Conservation (phyloP, 2,113 vertebrate genomes). For the Dicaeum eximium region DNA sequence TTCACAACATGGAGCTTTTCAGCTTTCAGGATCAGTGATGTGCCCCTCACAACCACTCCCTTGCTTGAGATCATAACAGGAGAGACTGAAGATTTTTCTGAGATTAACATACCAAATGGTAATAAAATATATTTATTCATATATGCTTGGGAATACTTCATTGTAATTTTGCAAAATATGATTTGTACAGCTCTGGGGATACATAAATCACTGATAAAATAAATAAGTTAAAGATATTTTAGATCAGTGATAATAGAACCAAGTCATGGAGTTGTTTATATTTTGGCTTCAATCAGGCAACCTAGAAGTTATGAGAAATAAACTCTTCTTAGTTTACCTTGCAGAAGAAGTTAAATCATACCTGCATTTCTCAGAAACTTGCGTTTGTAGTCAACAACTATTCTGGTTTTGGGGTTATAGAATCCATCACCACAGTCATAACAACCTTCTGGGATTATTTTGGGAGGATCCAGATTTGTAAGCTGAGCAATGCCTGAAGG, state of each 20-base stretch:
- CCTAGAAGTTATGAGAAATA: background rate
- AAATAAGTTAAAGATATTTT: background rate
- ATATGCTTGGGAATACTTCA: conserved; percentile 14
- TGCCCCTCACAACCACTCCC: conserved; percentile 7
- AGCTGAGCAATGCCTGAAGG: conserved; percentile 84
- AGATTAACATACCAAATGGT: background rate
- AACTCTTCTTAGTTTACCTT: background rate
- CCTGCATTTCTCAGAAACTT: conserved; percentile 88
- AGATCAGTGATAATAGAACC: background rate
- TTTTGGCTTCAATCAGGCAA: background rate
- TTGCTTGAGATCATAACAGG: background rate
- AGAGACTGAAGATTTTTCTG: background rate
- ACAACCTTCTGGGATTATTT: conserved; percentile 79
- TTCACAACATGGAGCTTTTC: background rate
- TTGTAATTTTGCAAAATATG: background rate
- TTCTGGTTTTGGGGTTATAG: conserved; percentile 82
- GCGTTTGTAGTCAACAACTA: conserved; percentile 75
- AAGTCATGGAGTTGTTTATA: background rate
- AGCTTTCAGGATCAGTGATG: background rate
- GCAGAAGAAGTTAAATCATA: conserved; percentile 52
- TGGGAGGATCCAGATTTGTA: conserved; percentile 80
- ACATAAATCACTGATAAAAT: background rate
- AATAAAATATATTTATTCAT: background rate
- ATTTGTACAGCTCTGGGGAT: background rate
- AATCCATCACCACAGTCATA: conserved; percentile 95